These are phyloP conservation scores for Leistus spinibarbis DNA, from an alignment of 2,888 invertebrate genomes.

Conservation along the genomic window DNA sequence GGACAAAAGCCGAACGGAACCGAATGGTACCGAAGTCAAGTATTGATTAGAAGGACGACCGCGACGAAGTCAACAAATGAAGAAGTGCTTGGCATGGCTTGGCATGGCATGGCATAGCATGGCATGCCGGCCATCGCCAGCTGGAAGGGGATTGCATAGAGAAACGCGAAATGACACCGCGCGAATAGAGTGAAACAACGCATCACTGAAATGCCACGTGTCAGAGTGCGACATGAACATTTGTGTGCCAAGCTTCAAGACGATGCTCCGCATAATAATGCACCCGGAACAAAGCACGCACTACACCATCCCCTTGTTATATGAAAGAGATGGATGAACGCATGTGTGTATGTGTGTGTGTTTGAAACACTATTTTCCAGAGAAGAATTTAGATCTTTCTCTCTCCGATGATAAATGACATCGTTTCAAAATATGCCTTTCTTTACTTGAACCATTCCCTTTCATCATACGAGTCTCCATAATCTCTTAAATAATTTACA, in stretches of 20 bases:
- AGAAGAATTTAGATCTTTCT: not conserved
- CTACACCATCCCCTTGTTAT: not conserved
- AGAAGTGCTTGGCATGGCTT: constrained; percentile 49
- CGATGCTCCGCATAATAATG: constrained; percentile 4
- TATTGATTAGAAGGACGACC: constrained; percentile 41
- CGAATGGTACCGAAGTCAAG: constrained; percentile 36
- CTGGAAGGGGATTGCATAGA: not conserved
- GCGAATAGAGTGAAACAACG: constrained; percentile 6
- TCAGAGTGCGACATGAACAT: not conserved
- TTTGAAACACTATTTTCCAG: not conserved
- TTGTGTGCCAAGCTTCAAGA: not conserved
- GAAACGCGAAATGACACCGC: constrained; percentile 24
- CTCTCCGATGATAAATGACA: not conserved
- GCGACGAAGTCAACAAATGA: constrained; percentile 54
- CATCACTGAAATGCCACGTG: not conserved
- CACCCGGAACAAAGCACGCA: not conserved
- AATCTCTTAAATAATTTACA: not conserved
- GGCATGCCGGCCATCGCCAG: constrained; percentile 1
- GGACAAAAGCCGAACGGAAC: constrained; percentile 30
- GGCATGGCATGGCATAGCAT: not conserved
- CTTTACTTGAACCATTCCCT: not conserved
- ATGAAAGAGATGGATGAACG: not conserved
- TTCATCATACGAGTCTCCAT: not conserved
- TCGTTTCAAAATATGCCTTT: not conserved
- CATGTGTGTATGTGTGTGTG: not conserved